phyloP scores from a whole-genome alignment of 2,888 invertebrate genomes.

The Brachypalpus laphriformis region DNA sequence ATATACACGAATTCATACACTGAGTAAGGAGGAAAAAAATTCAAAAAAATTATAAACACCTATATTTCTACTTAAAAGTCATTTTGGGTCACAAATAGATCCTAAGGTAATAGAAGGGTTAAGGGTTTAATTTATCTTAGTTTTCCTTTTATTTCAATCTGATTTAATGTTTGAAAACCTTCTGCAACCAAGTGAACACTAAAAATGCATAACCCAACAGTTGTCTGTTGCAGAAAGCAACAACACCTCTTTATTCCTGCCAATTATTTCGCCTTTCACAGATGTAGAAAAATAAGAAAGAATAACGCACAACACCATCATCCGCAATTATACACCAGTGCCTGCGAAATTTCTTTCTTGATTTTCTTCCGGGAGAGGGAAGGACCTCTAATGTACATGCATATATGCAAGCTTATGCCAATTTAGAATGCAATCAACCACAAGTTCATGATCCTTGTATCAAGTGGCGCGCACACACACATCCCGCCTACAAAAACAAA shows the following conservation, averaged over 20 bases:
- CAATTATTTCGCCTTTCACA: conserved; percentile 46
- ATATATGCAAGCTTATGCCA: conserved; percentile 32
- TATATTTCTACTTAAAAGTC: too few species aligned
- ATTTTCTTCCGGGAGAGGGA: too few species aligned
- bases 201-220: conserved; percentile 24
- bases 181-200: conserved; percentile 29
- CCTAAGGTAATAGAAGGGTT: neutral
- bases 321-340: conserved; percentile 19
- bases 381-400: neutral
- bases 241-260: conserved; percentile 58
- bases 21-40: too few species aligned
- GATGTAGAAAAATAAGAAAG: conserved; percentile 18
- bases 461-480: conserved; percentile 41
- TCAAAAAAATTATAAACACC: too few species aligned
- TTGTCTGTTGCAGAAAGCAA: conserved; percentile 43
- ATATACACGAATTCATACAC: too few species aligned
- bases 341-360: conserved; percentile 15
- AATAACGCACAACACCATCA: conserved; percentile 13
- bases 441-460: conserved; percentile 72
- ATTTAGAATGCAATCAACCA: conserved; percentile 72
- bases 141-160: conserved; percentile 6
- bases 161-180: conserved; percentile 3
- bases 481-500: conserved; percentile 15
- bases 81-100: too few species aligned
- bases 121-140: neutral